A percentile compares a stretch with the other conserved stretches of the same genome.
Evolutionary conservation across 1,140 invertebrate genomes (phyloP).

Genomic region (Coptotermes formosanus): DNA sequence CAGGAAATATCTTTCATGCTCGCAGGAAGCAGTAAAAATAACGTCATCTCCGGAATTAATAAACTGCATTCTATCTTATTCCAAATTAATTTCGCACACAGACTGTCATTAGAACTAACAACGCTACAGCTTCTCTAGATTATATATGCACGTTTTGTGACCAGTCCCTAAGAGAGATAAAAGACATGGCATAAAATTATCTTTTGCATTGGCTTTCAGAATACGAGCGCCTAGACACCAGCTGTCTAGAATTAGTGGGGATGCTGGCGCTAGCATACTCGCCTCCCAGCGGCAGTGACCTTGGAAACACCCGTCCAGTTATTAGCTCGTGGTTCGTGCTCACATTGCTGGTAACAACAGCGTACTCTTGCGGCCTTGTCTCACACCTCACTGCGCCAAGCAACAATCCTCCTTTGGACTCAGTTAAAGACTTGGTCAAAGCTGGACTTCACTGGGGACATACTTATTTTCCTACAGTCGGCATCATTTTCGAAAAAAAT

Average conservation of each 20-base stretch:
- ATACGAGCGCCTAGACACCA: neutral
- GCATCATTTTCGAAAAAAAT: neutral
- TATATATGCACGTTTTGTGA: no score
- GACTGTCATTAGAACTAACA: no score
- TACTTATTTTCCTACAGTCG: neutral
- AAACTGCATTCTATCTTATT: no score
- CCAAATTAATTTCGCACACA: no score
- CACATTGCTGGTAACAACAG: slow-evolving; percentile 13
- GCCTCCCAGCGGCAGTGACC: neutral
- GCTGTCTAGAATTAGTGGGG: slow-evolving; percentile 5
- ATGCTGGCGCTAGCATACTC: neutral
- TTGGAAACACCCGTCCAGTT: neutral
- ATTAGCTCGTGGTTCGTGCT: neutral
- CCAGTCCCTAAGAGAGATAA: no score
- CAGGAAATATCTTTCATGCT: no score
- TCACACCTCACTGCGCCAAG: neutral
- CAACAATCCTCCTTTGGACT: neutral
- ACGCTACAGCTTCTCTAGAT: no score
- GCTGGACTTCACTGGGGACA: slow-evolving; percentile 21
- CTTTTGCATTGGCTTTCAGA: neutral
- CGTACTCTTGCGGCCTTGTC: neutral
- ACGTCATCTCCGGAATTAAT: no score
- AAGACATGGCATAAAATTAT: no score
- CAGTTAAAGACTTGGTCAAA: slow-evolving; percentile 4
- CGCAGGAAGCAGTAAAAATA: no score